These are phyloP conservation scores for Sphaerophoria taeniata DNA, from an alignment of 2,888 invertebrate species.

Conservation along the genomic window DNA sequence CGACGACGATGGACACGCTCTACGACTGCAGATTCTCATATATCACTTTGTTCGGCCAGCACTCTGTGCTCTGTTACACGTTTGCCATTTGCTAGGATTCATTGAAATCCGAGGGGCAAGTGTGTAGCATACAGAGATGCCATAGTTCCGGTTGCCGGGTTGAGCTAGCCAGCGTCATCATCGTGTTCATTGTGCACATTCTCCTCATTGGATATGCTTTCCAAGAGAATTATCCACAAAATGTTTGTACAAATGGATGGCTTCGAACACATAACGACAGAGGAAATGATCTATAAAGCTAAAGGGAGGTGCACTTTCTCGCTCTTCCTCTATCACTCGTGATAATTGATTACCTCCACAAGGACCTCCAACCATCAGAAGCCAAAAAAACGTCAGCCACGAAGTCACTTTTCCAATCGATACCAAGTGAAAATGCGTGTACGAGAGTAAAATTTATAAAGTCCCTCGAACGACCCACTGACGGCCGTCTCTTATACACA, in stretches of 20 bases:
- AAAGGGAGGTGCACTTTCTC: conserved; percentile 57
- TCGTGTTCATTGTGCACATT: conserved; percentile 46
- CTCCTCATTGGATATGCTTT: conserved; percentile 62
- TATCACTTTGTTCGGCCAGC: conserved; percentile 64
- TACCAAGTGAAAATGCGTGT: conserved; percentile 64
- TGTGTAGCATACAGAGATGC: conserved; percentile 14
- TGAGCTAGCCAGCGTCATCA: conserved; percentile 46
- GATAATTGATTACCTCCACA: conserved; percentile 69
- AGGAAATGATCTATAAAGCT: conserved; percentile 57
- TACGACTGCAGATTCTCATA: conserved; percentile 71
- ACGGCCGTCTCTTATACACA: conserved; percentile 22
- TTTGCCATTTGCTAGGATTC: conserved; percentile 68
- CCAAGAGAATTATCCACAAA: conserved; percentile 65
- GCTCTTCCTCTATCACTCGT: conserved; percentile 53
- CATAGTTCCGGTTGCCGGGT: conserved; percentile 23
- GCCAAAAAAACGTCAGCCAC: conserved; percentile 48
- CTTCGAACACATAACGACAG: conserved; percentile 7
- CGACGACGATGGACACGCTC: conserved; percentile 3
- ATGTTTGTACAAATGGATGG: conserved; percentile 39
- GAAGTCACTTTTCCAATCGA: conserved; percentile 57
- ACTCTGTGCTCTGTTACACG: conserved; percentile 69
- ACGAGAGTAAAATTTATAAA: neutral
- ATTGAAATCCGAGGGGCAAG: conserved; percentile 50
- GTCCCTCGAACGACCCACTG: neutral
- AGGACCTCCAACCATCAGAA: conserved; percentile 41